Evolutionary conservation across 2,113 vertebrate genomes (phyloP), one percentile per base, ranked within the genome.

Genomic region (Platycercus adscitus): DNA sequence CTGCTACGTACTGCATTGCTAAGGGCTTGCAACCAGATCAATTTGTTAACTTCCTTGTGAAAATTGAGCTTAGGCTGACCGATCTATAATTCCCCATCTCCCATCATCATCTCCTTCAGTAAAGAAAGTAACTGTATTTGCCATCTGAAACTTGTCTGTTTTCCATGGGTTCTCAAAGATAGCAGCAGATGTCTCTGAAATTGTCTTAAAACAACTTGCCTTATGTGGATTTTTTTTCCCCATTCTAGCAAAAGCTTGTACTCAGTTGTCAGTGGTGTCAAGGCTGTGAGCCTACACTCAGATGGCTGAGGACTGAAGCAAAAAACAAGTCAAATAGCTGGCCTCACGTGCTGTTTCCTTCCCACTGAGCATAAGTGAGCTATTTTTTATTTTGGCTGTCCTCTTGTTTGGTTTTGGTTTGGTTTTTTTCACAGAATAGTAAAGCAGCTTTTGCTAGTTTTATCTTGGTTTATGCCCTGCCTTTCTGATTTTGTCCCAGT

Each of bases 401-500:
- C 43, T 80, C 43, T 58, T 79, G 75, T 55, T 53, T 49, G 6
- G 23, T 43, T 37, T 49, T 24, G 43, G 16, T 60, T 73, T 64
- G 10, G 64, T 47, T 85, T 11, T 46, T 33, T 60, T 76, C 25
- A 80, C 37, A 60, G 60, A 73, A 29, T 7, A 65, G 29, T n/a
- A 29, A 71, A 95, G 84, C 31, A 3, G 35, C 47, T 87, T 47
- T 81, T 76, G 43, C 69, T 93, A 68, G 65, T 79, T 96, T 71
- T 81, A 68, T 81, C 88, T 86, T 76, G 52, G 11, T 88, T 81
- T 89, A 86, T 81, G 84, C 39, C 52, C 35, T 89, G 86, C 86
- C 73, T 92, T 87, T 91, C 91, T 68, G 81, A 47, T 91, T 92
- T 75, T 92, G 83, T 95, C 91, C 61, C 72, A 87, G 55, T 17